Evolutionary conservation across 1,140 invertebrate species (phyloP).

Genomic region (Cyrtorhinus lividipennis): DNA sequence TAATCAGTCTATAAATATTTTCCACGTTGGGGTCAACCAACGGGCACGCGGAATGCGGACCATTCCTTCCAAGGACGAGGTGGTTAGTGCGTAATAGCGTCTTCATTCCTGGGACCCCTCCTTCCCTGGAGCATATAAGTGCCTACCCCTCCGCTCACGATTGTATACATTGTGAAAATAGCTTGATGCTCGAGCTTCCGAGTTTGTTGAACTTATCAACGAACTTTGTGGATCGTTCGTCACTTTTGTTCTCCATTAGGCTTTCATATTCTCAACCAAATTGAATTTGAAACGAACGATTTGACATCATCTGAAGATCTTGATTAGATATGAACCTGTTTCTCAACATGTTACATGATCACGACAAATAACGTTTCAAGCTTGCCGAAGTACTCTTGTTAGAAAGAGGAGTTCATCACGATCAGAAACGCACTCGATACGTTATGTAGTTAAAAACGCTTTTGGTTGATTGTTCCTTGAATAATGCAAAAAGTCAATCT

Average conservation of each 20-base stretch:
- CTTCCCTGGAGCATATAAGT: background rate
- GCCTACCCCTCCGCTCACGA: background rate
- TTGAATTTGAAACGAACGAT: no score
- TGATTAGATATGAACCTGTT: background rate
- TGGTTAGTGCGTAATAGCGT: background rate
- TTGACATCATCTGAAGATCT: no score
- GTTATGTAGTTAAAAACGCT: no score
- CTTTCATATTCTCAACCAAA: no score
- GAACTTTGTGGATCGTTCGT: background rate
- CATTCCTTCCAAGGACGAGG: conserved; percentile 14
- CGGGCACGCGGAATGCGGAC: conserved; percentile 9
- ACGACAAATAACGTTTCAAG: no score
- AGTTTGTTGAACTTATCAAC: conserved; percentile 7
- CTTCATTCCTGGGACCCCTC: background rate
- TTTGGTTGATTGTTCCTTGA: no score
- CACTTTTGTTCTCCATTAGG: background rate
- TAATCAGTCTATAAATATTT: conserved; percentile 17
- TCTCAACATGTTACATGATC: background rate
- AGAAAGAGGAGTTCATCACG: no score
- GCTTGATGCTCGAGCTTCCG: background rate
- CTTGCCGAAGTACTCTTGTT: no score
- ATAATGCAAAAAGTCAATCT: no score
- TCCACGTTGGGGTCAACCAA: conserved; percentile 1
- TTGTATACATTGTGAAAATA: background rate
- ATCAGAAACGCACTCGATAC: no score